phyloP scores from a whole-genome alignment of 1,140 invertebrate species.

The Sweltsa coloradensis region DNA sequence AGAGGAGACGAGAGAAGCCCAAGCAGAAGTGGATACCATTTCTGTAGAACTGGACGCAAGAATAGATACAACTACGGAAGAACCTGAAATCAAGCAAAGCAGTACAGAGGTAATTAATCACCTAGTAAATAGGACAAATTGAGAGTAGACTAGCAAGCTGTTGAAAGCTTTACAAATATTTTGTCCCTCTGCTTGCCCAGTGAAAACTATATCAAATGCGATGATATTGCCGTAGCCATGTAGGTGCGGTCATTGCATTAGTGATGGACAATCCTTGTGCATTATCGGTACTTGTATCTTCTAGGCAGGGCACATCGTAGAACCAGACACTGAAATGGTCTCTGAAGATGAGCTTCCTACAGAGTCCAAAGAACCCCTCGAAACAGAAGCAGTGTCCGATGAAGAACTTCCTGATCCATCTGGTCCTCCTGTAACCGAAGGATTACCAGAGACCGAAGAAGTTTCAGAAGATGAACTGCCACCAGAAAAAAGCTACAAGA shows the following conservation, averaged over 20 bases:
- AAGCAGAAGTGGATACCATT: conserved; percentile 16
- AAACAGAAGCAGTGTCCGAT: conserved; percentile 56
- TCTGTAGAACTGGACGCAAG: conserved; percentile 14
- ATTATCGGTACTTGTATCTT: conserved; percentile 6
- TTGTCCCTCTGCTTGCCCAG: not conserved
- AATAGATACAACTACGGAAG: conserved; percentile 8
- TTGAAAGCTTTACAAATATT: conserved; percentile 9
- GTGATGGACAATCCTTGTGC: not conserved
- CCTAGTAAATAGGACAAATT: conserved; percentile 16
- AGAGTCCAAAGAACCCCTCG: conserved; percentile 32
- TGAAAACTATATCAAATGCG: not conserved
- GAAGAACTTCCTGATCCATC: conserved; percentile 59
- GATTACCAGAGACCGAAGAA: conserved; percentile 69
- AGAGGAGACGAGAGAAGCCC: conserved; percentile 18
- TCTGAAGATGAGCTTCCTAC: conserved; percentile 50
- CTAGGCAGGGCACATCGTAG: conserved; percentile 25
- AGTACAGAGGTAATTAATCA: not conserved
- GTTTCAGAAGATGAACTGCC: conserved; percentile 72
- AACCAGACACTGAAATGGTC: conserved; percentile 54
- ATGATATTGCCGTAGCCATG: not conserved
- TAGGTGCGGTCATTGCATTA: not conserved
- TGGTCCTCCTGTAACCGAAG: conserved; percentile 54
- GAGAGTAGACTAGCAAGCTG: conserved; percentile 4
- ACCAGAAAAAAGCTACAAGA: conserved; percentile 35
- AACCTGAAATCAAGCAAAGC: conserved; percentile 6